These are phyloP conservation scores for Aethes cnicana DNA, from an alignment of 2,888 invertebrate species.

Conservation along the genomic window DNA sequence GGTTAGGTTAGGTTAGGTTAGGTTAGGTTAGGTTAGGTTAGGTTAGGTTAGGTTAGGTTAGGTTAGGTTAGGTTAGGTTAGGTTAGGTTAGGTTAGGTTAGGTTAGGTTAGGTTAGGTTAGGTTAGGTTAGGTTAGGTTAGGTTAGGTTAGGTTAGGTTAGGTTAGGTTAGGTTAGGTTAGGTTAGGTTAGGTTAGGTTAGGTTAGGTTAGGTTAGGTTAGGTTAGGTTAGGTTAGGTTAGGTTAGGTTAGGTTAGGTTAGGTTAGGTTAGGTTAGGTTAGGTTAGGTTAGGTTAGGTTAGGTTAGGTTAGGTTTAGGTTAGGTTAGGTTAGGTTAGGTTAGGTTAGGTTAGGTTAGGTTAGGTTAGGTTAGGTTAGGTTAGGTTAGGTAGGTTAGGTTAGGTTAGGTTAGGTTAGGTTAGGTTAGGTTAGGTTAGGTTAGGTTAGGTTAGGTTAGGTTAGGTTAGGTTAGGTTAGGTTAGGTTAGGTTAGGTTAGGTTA, in stretches of 20 bases:
- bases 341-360: not conserved
- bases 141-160: slow-evolving; percentile 12
- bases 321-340: too few relatives aligned
- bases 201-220: slow-evolving; percentile 20
- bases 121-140: slow-evolving; percentile 11
- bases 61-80: slow-evolving; percentile 20
- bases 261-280: slow-evolving; percentile 11
- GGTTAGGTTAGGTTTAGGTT: slow-evolving; percentile 12
- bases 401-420: slow-evolving; percentile 3
- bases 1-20: slow-evolving; percentile 12
- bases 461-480: slow-evolving; percentile 1
- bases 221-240: slow-evolving; percentile 20
- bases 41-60: slow-evolving; percentile 14
- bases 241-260: slow-evolving; percentile 17
- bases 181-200: slow-evolving; percentile 16
- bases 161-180: slow-evolving; percentile 12
- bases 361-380: too few relatives aligned
- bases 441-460: slow-evolving; percentile 1
- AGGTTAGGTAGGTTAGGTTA: too few relatives aligned
- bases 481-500: slow-evolving; percentile 1
- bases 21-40: slow-evolving; percentile 12
- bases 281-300: slow-evolving; percentile 12
- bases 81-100: slow-evolving; percentile 20
- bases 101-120: slow-evolving; percentile 19
- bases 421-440: slow-evolving; percentile 2